phyloP scores from a whole-genome alignment of 2,113 vertebrate species.

The Menura novaehollandiae region DNA sequence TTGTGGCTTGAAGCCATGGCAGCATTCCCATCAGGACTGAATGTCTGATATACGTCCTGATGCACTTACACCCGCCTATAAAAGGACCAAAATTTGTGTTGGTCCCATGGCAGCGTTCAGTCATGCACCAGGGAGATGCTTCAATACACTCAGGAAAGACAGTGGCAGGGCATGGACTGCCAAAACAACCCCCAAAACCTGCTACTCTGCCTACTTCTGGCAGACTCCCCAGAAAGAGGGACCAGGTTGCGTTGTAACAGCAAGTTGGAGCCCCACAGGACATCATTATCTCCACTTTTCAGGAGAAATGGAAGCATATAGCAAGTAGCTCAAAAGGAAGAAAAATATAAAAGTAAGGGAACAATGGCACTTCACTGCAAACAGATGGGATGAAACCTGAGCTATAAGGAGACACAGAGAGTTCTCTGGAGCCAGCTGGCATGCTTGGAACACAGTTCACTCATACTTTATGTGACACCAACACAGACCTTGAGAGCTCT shows the following conservation, averaged over 20 bases:
- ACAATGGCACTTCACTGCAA: neutral
- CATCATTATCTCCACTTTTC: neutral
- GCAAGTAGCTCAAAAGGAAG: neutral
- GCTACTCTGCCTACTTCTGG: neutral
- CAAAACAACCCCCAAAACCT: neutral
- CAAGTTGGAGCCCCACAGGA: neutral
- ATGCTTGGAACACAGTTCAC: neutral
- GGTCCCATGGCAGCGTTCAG: neutral
- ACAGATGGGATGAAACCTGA: neutral
- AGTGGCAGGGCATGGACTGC: neutral
- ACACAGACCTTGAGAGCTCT: slow-evolving; percentile 80
- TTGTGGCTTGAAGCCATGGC: neutral
- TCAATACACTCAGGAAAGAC: neutral
- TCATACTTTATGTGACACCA: neutral
- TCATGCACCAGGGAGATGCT: neutral
- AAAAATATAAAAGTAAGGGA: neutral
- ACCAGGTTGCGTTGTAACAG: neutral
- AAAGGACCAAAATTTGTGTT: neutral
- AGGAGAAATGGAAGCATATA: neutral
- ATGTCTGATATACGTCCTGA: neutral
- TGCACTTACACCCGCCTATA: fast-evolving
- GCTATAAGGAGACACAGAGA: neutral
- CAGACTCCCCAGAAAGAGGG: neutral
- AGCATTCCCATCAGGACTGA: neutral
- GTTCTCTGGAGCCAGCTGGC: neutral